phyloP scores from a whole-genome alignment of 2,888 invertebrate species.

The Xestia rhomboidea region DNA sequence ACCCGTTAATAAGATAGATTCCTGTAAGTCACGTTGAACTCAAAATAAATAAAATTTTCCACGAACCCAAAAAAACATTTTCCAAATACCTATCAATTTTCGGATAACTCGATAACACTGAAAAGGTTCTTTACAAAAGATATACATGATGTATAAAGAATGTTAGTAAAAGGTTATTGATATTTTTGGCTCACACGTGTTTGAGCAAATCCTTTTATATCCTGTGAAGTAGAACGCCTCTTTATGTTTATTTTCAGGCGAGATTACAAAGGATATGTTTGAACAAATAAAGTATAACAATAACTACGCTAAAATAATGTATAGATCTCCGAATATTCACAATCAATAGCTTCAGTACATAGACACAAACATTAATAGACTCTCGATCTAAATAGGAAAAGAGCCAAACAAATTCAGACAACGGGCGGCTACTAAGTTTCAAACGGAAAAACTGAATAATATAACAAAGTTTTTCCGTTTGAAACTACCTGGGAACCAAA shows the following conservation, averaged over 20 bases:
- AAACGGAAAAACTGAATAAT: too few species aligned
- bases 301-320: background rate
- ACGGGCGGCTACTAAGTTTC: too few species aligned
- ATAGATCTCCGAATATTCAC: background rate
- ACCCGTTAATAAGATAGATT: background rate
- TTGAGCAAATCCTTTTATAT: conserved; percentile 14
- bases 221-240: conserved; percentile 2
- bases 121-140: conserved; percentile 1
- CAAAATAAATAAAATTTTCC: conserved; percentile 1
- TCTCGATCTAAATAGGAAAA: too few species aligned
- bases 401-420: too few species aligned
- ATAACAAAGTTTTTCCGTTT: too few species aligned
- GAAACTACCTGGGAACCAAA: background rate
- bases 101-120: conserved; percentile 2
- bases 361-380: background rate
- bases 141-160: conserved; percentile 2
- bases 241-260: background rate
- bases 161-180: conserved; percentile 29
- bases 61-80: conserved; percentile 5
- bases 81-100: background rate
- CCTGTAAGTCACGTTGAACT: background rate
- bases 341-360: background rate
- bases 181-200: conserved; percentile 20
- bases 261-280: conserved; percentile 2
- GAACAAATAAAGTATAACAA: background rate